phyloP scores from a whole-genome alignment of 2,888 invertebrate species.

The Drepanosiphum platanoidis region DNA sequence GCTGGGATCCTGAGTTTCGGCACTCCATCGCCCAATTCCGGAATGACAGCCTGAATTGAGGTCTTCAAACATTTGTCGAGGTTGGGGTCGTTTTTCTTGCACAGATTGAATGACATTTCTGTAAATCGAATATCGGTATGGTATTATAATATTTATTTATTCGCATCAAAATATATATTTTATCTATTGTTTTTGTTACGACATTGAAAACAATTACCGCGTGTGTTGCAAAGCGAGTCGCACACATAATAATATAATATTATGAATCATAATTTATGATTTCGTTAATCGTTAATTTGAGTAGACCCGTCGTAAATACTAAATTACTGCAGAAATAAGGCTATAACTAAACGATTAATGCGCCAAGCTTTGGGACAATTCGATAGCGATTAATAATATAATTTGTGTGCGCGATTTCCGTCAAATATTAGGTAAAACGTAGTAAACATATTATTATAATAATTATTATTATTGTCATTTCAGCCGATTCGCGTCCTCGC shows the following conservation, averaged over 20 bases:
- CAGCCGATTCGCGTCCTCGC: too few species aligned
- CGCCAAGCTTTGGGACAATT: too few species aligned
- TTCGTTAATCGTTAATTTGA: too few species aligned
- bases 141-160: background rate
- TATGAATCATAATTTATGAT: too few species aligned
- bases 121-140: background rate
- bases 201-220: too few species aligned
- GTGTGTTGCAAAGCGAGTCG: too few species aligned
- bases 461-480: background rate
- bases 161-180: too few species aligned
- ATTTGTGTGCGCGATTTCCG: background rate
- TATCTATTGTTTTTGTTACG: too few species aligned
- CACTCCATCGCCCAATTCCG: conserved; percentile 63
- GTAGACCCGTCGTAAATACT: too few species aligned
- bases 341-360: background rate
- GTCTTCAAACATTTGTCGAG: conserved; percentile 63
- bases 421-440: background rate
- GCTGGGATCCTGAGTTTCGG: conserved; percentile 63
- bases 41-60: conserved; percentile 63
- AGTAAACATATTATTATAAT: background rate
- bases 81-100: conserved; percentile 63
- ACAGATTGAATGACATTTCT: conserved; percentile 63
- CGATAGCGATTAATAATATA: background rate
- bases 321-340: too few species aligned
- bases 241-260: too few species aligned